These are phyloP conservation scores for Papilio xuthus DNA, from an alignment of 1,140 invertebrate species.

Conservation along the genomic window DNA sequence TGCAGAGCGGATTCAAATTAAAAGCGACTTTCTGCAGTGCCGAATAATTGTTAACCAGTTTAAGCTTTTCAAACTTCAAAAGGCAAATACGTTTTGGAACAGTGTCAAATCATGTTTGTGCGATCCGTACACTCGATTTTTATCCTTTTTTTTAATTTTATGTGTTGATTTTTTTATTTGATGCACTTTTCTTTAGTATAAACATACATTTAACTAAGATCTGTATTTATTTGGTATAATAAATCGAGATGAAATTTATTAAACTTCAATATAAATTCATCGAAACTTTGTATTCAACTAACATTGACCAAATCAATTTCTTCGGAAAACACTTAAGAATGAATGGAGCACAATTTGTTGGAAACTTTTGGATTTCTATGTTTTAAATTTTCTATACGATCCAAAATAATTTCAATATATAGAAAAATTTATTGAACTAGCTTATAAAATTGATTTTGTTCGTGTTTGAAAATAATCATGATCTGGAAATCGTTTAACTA, in stretches of 20 bases:
- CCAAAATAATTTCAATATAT: too few relatives aligned
- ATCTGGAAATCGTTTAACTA: too few relatives aligned
- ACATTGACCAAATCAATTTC: constrained; percentile 15
- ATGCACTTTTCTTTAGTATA: not conserved
- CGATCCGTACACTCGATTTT: not conserved
- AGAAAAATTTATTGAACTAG: not conserved
- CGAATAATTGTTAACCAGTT: constrained; percentile 23
- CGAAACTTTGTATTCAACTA: constrained; percentile 5
- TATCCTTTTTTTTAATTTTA: not conserved
- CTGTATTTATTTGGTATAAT: not conserved
- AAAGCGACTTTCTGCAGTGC: constrained; percentile 7
- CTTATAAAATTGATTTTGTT: not conserved
- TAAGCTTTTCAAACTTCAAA: constrained; percentile 19
- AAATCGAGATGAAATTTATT: not conserved
- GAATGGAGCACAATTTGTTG: constrained; percentile 6
- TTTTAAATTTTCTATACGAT: not conserved
- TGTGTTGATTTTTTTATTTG: not conserved
- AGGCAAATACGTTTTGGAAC: constrained; percentile 18
- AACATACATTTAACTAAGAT: not conserved
- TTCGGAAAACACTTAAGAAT: constrained; percentile 2
- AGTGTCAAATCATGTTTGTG: constrained; percentile 4
- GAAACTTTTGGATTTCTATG: not conserved
- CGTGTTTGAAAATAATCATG: too few relatives aligned
- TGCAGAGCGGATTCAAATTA: constrained; percentile 14
- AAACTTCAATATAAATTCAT: constrained; percentile 4